Evolutionary conservation across 1,140 invertebrate genomes (phyloP).

Genomic region (Neotoxoptera formosana): DNA sequence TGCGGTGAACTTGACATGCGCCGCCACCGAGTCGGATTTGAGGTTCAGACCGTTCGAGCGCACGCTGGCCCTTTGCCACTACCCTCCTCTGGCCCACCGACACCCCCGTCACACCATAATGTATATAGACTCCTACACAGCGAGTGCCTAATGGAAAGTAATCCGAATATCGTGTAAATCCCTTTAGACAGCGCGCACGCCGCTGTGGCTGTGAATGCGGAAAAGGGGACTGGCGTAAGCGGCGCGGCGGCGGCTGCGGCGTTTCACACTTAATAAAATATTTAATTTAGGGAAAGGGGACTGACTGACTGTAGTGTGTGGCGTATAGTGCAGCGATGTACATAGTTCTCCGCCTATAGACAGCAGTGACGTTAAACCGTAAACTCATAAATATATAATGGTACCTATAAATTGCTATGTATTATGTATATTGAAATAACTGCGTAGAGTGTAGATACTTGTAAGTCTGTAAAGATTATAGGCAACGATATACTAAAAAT

Average conservation of each 20-base stretch:
- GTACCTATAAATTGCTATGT: not conserved
- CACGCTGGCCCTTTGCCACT: not conserved
- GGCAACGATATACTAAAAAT: no score
- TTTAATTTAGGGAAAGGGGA: not conserved
- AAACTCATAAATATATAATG: not conserved
- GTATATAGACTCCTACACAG: not conserved
- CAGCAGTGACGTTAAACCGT: not conserved
- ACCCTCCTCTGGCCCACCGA: not conserved
- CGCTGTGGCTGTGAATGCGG: not conserved
- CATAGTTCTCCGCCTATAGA: not conserved
- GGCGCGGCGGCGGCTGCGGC: no score
- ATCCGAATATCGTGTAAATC: constrained; percentile 23
- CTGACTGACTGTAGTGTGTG: not conserved
- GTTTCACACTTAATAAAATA: constrained; percentile 13
- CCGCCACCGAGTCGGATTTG: not conserved
- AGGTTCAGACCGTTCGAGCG: not conserved
- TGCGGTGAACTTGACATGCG: not conserved
- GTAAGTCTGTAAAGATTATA: no score
- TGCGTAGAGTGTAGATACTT: no score
- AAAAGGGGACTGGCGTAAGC: not conserved
- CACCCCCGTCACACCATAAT: not conserved
- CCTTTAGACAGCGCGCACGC: not conserved
- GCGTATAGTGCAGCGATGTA: not conserved
- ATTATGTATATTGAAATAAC: no score
- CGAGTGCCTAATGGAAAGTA: constrained; percentile 14